Conservation (phyloP, 2,113 vertebrate species). For the Notarius quadriscutis region DNA sequence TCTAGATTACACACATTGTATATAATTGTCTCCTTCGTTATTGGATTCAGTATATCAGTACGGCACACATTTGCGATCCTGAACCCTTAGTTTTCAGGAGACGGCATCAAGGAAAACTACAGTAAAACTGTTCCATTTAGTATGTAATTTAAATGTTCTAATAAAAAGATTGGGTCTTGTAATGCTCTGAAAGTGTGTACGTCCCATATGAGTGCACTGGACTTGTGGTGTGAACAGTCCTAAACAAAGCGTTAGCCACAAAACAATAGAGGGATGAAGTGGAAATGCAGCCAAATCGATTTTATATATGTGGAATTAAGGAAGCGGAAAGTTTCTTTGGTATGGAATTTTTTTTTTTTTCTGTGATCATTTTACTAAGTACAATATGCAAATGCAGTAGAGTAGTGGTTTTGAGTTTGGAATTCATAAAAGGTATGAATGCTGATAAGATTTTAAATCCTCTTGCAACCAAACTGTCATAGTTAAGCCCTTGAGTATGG, state of each 20-base stretch:
- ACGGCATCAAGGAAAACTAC: background rate
- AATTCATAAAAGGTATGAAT: background rate
- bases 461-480: background rate
- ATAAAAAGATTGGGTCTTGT: constrained; percentile 44
- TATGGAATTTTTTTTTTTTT: background rate
- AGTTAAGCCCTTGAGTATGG: background rate
- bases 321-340: background rate
- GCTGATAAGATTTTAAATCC: background rate
- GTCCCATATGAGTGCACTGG: background rate
- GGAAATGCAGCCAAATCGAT: background rate
- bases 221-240: background rate
- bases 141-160: constrained; percentile 53
- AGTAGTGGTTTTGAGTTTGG: background rate
- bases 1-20: constrained; percentile 66
- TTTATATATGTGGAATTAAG: background rate
- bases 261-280: background rate
- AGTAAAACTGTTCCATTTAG: constrained; percentile 36
- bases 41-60: constrained; percentile 2
- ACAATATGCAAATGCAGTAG: background rate
- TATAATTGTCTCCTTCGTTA: constrained; percentile 46
- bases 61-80: background rate
- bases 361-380: background rate
- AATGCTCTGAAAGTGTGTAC: background rate
- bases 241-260: background rate
- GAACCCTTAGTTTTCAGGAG: constrained; percentile 11